Conservation (phyloP, 2,113 vertebrate species). For the Phyllopteryx taeniolatus region DNA sequence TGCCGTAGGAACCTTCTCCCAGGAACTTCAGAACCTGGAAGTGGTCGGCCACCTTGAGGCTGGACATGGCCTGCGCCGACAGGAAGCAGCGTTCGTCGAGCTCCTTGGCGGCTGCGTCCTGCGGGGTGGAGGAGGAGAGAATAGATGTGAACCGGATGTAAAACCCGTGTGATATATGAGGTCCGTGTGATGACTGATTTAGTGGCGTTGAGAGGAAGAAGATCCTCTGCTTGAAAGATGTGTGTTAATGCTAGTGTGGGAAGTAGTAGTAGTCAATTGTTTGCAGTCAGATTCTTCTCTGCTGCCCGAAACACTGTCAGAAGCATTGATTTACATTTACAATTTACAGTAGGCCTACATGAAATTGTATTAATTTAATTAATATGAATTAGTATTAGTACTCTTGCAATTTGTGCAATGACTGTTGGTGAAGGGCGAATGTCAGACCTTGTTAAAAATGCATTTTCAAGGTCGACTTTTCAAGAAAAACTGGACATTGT, state of each 20-base stretch:
- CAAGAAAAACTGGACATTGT: too few species aligned
- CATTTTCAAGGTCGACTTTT: too few species aligned
- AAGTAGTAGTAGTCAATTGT: too few species aligned
- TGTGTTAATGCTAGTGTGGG: background rate
- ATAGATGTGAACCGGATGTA: background rate
- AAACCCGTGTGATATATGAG: background rate
- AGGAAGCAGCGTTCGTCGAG: constrained; percentile 82
- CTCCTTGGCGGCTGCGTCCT: constrained; percentile 59
- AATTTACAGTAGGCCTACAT: too few species aligned
- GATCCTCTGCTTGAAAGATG: constrained; percentile 14
- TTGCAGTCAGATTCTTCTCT: too few species aligned
- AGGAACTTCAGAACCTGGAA: constrained; percentile 81
- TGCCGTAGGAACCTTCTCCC: constrained; percentile 85
- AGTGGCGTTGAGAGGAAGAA: constrained; percentile 24
- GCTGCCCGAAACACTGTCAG: too few species aligned
- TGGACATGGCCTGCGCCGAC: constrained; percentile 73
- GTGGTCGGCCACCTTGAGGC: constrained; percentile 74
- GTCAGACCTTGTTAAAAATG: too few species aligned
- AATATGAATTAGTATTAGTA: too few species aligned
- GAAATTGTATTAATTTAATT: too few species aligned
- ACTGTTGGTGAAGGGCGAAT: too few species aligned
- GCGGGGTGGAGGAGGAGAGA: constrained; percentile 6
- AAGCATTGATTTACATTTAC: too few species aligned
- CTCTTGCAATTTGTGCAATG: too few species aligned
- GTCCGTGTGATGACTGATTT: constrained; percentile 8